These are phyloP conservation scores for Ochropleura plecta DNA, from an alignment of 2,888 invertebrate species.

Conservation along the genomic window DNA sequence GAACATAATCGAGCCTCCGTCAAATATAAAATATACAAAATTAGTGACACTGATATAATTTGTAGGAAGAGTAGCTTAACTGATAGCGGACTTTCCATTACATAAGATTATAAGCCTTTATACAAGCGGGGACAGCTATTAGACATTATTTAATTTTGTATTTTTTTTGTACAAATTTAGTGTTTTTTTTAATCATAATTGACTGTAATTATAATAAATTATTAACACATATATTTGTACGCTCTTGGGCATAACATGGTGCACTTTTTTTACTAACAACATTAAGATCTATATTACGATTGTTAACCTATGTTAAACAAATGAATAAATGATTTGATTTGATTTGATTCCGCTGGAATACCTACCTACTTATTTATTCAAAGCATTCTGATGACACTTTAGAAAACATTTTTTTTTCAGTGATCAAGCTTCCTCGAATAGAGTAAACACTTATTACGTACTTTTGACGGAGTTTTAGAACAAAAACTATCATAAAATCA, in stretches of 20 bases:
- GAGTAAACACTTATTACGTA: too few species aligned
- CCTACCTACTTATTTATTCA: constrained; percentile 12
- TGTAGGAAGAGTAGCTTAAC: background rate
- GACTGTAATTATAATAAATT: too few species aligned
- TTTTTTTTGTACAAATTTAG: too few species aligned
- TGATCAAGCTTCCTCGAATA: background rate
- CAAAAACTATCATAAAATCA: too few species aligned
- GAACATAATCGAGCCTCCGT: background rate
- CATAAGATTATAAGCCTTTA: constrained; percentile 1
- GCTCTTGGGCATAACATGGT: too few species aligned
- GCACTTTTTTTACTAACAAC: too few species aligned
- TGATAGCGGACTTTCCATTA: background rate
- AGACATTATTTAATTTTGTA: background rate
- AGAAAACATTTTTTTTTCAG: background rate
- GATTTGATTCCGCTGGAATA: background rate
- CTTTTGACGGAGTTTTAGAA: background rate
- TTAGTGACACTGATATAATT: background rate
- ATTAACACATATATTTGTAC: too few species aligned
- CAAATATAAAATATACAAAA: background rate
- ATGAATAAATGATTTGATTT: too few species aligned
- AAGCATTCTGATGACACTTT: constrained; percentile 3
- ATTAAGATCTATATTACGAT: too few species aligned
- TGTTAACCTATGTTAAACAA: too few species aligned
- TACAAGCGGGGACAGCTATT: background rate
- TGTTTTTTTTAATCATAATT: too few species aligned